Evolutionary conservation across 2,113 vertebrate genomes (phyloP), one percentile per base, ranked within the genome.

Genomic region (Dolichallabes microphthalmus): DNA sequence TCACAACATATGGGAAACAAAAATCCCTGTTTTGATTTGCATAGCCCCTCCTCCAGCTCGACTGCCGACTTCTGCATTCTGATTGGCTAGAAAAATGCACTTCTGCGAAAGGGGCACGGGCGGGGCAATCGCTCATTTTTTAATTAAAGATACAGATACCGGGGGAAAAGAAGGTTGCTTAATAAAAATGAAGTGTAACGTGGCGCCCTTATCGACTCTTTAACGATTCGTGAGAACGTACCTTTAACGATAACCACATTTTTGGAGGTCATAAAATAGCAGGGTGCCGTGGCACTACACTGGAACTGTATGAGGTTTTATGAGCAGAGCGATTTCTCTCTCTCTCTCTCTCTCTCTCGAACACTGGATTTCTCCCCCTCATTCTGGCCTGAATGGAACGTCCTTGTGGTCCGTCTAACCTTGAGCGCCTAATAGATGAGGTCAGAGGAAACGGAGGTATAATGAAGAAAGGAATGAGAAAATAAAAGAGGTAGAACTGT

Each of bases 351-450:
- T 66, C 27, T 15, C 60, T 14, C 77, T 68, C 75, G 32, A 74
- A 1, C 0, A 25, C 58, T 64, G 19, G 80, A 45, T 82, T 75
- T 82, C 58, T 66, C 64, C 4, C 17, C 39, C 60, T 57, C 85
- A 52, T 53, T 88, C 60, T 75, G 80, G n/a, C 61, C 90, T 90
- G 86, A 88, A 87, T 90, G 88, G 85, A 88, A 86, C 82, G 91
- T 89, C 91, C 91, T 91, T 89, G 91, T 91, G 85, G 89, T 86
- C 86, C 85, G 53, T 76, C 90, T 92, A 90, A 93, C 93, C 93
- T 94, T 93, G 91, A 81, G 73, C 86, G 85, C 74, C 84, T 91
- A 93, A 93, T 91, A 86, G 86, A 88, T 88, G 89, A 88, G 91
- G 92, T 93, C 89, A 93, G 55, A 89, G 84, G 86, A 63, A 90